Percentiles rank a stretch among this genome's conserved stretches.
phyloP scores from a whole-genome alignment of 2,888 invertebrate species.

The Drosophila pegasa region DNA sequence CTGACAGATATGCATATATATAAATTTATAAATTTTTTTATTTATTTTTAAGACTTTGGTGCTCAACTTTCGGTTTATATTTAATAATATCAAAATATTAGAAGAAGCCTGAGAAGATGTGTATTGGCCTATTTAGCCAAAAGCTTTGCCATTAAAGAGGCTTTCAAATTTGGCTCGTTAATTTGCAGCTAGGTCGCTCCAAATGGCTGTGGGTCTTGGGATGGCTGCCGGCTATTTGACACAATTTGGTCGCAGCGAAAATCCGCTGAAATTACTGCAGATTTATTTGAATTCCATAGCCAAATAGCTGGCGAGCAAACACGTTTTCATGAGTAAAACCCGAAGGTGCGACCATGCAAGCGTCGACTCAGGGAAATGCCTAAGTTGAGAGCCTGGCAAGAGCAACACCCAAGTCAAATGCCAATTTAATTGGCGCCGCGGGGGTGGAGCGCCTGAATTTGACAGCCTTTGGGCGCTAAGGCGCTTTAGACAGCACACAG shows the following conservation, averaged over 20 bases:
- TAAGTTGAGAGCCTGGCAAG: background rate
- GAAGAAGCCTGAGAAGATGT: background rate
- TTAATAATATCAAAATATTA: background rate
- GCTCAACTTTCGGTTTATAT: too few species aligned
- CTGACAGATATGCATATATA: too few species aligned
- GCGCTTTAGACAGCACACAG: slow-evolving; percentile 4
- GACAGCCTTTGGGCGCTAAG: slow-evolving; percentile 33
- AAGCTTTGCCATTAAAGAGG: slow-evolving; percentile 13
- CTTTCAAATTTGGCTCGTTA: slow-evolving; percentile 25
- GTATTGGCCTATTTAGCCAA: slow-evolving; percentile 8
- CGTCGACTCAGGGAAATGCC: slow-evolving; percentile 42
- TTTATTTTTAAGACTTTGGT: too few species aligned
- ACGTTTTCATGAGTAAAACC: slow-evolving; percentile 59
- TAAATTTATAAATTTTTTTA: too few species aligned
- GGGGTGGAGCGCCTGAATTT: slow-evolving; percentile 31
- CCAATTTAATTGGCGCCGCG: slow-evolving; percentile 74
- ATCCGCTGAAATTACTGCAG: slow-evolving; percentile 58
- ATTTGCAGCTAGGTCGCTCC: slow-evolving; percentile 23
- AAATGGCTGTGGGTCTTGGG: slow-evolving; percentile 15
- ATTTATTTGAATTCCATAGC: slow-evolving; percentile 51
- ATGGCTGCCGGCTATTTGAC: slow-evolving; percentile 39
- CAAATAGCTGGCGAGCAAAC: slow-evolving; percentile 43
- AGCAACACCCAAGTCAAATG: slow-evolving; percentile 56
- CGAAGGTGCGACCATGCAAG: slow-evolving; percentile 59
- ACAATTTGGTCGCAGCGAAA: slow-evolving; percentile 24